These are phyloP conservation scores for Hypomecis punctinalis DNA, from an alignment of 2,888 invertebrate species.

Conservation along the genomic window DNA sequence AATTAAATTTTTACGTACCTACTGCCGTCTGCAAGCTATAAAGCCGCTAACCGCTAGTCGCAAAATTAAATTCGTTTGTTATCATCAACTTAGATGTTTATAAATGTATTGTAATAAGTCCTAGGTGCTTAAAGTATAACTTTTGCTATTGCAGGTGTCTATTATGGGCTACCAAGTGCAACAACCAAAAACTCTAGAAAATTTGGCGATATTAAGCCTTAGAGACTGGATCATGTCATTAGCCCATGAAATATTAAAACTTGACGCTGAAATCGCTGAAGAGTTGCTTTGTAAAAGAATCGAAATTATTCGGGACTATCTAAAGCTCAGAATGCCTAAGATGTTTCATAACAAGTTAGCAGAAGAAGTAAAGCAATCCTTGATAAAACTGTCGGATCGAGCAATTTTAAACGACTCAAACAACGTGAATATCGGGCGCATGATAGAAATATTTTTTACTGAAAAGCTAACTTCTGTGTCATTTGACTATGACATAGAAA, in stretches of 20 bases:
- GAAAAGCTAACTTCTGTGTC: background rate
- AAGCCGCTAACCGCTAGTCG: too few relatives aligned
- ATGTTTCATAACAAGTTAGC: constrained; percentile 4
- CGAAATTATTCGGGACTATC: background rate
- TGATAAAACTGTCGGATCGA: background rate
- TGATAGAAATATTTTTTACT: background rate
- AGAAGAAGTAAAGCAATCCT: background rate
- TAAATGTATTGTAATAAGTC: too few relatives aligned
- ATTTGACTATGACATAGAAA: background rate
- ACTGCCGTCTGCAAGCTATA: too few relatives aligned
- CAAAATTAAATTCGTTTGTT: too few relatives aligned
- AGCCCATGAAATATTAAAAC: background rate
- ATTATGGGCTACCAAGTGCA: background rate
- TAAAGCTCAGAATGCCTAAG: background rate
- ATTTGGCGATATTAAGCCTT: background rate
- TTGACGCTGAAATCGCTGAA: background rate
- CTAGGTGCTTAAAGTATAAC: too few relatives aligned
- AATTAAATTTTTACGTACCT: background rate
- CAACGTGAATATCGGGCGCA: background rate
- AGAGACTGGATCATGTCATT: background rate
- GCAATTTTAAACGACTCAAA: too few relatives aligned
- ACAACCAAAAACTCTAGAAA: background rate
- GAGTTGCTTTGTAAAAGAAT: background rate
- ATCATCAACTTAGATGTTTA: too few relatives aligned
- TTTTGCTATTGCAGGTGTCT: constrained; percentile 1